Conservation (phyloP, 2,888 invertebrate species). For the Drosophila mercatorum region DNA sequence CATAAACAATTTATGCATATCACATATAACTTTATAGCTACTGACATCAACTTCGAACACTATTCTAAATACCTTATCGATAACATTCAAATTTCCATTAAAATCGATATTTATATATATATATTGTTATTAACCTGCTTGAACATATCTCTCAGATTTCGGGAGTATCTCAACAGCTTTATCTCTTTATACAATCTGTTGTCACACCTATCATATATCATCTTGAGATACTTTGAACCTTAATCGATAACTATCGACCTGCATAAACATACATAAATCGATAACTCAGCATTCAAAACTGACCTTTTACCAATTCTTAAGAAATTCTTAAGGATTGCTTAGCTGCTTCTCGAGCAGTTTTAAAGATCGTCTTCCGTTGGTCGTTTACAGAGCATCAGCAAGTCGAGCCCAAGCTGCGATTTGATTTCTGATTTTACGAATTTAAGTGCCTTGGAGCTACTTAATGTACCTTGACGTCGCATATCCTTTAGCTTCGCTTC, state of each 20-base stretch:
- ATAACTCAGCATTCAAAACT: not conserved
- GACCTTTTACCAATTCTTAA: not conserved
- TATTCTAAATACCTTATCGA: too few species aligned
- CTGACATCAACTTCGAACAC: too few species aligned
- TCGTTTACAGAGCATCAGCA: not conserved
- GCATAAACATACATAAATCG: not conserved
- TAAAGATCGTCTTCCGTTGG: not conserved
- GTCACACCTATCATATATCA: too few species aligned
- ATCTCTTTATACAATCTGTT: too few species aligned
- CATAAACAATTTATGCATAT: too few species aligned
- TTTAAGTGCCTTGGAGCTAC: conserved; percentile 15
- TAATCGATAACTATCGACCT: not conserved
- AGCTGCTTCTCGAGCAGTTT: not conserved
- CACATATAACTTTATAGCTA: too few species aligned
- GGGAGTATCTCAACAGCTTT: too few species aligned
- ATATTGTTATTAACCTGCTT: too few species aligned
- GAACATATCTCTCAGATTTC: too few species aligned
- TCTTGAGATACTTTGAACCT: not conserved
- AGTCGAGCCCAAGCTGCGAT: not conserved
- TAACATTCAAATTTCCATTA: too few species aligned
- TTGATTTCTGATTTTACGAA: conserved; percentile 20
- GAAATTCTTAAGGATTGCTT: not conserved
- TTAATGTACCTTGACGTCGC: conserved; percentile 61
- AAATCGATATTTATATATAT: too few species aligned
- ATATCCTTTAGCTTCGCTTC: conserved; percentile 36